Base-by-base conservation (phyloP, 2,797 vertebrate species). In the Cirrhinus molitorella region DNA sequence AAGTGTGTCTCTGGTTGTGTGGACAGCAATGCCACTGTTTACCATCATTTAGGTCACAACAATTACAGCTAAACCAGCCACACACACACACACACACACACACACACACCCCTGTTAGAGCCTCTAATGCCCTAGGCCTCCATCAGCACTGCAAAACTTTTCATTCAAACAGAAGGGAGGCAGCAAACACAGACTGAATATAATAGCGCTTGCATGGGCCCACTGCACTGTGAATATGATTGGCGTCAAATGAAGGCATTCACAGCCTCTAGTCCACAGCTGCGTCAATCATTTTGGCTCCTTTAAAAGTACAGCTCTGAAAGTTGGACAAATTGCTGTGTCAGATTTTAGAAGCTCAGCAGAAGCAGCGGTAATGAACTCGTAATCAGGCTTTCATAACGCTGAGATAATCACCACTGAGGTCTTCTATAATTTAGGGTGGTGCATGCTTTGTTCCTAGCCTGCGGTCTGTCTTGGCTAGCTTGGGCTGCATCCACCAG, bases 31-130 rank as follows among this genome's bases (percentile, higher is more conserved):
- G 51, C 51, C 63, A 67, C 73, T 57, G 81, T 77, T 83, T 77
- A 77, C 65, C 49, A 83, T 82, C 71, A 66, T 74, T 82, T 82
- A 66, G 59, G 59, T 74, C 80, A 82, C 28, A 75, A 82, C 80
- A 74, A 53, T 82, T 74, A 74, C 70, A 82, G 47, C 59, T 75
- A n/a, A 80, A 75, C 80, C 70, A 74, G 31, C 11, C n/a, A 47
- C 66, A 57, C 34, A 68, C 6, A 47, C 8, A 19, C 63, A 21
- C 31, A 25, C 66, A 68, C 47, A 68, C 63, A 68, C 13, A 13
- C 43, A 34, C 47, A n/a, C 28, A 40, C n/a, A 57, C 13, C 13
- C 37, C 23, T 34, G 23, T 57, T 28, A 57, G 23, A 49, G 25
- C 49, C 28, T 49, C 23, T 49, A 49, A 61, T 3, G 19, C 40